Base-by-base conservation (phyloP, 37 sponge, comb jelly and placozoan species). In the Agelas oroides region DNA sequence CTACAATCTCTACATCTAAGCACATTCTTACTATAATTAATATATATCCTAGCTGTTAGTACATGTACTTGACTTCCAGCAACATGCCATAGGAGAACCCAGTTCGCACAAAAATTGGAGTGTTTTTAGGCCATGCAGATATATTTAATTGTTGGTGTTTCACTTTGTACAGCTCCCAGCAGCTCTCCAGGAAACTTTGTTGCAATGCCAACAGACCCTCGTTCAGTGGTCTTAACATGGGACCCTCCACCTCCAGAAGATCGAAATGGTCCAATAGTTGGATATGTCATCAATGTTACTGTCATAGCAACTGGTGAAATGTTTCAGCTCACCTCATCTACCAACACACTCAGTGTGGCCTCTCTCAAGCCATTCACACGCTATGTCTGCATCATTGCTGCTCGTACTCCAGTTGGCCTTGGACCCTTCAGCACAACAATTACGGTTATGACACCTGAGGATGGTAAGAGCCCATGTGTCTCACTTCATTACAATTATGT, bases 401-500 rank as follows among this genome's bases (percentile, higher is more conserved):
- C 84, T 24, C 18, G 57, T 11, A 84, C 84, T 32, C 46, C 46
- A 46, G 76, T 74, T 21, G 75, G 75, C 34, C 37, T n/a, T 16
- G 84, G 84, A 56, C 84, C 84, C 25, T 81, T 57, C 56, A 78
- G 71, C 63, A 75, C 59, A 18, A 18, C 27, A n/a, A 24, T 75
- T 0, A 37, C 28, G 20, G 61, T 81, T 13, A 31, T 19, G 0
- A 74, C 73, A n/a, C 71, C 70, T 64, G 86, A 85, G 30, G 78
- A 37, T 33, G 55, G 87, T 78, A 59, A 71, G n/a, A 46, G 46
- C 46, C 46, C 46, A 12, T 46, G 46, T 46, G 8, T 8, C 46
- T 8, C 8, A 12, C 6, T 46, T 12, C 46, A 12, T 3, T 3
- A 8, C 46, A 46, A 46, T 8, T 12, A 46, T 46, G 8, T 46